These are phyloP conservation scores for Metopia argyrocephala DNA, from an alignment of 2,888 invertebrate genomes.

Conservation along the genomic window DNA sequence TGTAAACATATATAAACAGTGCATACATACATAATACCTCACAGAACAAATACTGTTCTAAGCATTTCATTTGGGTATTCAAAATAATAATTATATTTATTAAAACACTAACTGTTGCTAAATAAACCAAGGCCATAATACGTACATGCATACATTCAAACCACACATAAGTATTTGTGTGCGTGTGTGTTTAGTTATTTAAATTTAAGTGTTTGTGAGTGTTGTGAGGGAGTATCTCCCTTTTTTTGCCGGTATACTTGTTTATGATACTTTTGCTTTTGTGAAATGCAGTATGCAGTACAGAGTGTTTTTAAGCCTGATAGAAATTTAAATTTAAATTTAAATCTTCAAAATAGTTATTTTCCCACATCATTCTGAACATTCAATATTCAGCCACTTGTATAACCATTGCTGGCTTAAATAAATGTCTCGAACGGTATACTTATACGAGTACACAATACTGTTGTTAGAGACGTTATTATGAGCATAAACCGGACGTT, in stretches of 20 bases:
- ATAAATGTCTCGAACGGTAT: no score
- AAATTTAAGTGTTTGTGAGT: background rate
- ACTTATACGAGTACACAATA: no score
- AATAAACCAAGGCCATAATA: constrained; percentile 9
- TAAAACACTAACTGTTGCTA: constrained; percentile 31
- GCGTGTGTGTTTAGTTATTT: background rate
- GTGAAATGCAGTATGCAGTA: constrained; percentile 3
- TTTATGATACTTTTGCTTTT: constrained; percentile 42
- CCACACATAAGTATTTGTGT: background rate
- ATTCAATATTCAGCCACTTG: no score
- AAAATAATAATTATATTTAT: constrained; percentile 30
- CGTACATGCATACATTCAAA: background rate
- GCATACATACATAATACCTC: background rate
- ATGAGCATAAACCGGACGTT: no score
- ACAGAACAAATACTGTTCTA: background rate
- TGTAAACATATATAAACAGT: no score
- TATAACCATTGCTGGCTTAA: no score
- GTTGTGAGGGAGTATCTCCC: background rate
- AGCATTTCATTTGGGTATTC: background rate
- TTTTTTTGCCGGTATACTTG: constrained; percentile 24
- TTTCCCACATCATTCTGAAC: no score
- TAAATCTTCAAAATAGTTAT: no score
- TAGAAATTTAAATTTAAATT: no score
- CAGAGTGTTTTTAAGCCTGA: background rate
- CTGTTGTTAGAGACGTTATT: no score